Evolutionary conservation across 2,797 vertebrate genomes (phyloP).

Genomic region (Peromyscus eremicus): DNA sequence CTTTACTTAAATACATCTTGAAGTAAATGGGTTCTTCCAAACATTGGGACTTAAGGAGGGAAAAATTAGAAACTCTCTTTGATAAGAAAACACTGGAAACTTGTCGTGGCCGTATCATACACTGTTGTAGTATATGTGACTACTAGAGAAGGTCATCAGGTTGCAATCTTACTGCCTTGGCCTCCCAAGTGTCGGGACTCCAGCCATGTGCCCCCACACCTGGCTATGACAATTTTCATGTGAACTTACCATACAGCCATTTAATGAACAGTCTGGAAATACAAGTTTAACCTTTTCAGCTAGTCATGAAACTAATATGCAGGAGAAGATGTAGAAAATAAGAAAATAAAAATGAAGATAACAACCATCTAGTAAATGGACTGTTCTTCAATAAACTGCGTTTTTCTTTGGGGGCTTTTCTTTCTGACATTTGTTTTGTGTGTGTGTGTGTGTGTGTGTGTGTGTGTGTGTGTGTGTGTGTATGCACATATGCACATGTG

Average conservation of each 20-base stretch:
- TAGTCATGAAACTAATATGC: neutral
- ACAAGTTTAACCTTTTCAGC: neutral
- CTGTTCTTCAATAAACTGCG: neutral
- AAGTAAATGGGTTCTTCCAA: neutral
- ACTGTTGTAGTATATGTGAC: neutral
- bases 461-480: neutral
- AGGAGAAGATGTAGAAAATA: neutral
- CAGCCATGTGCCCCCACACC: neutral
- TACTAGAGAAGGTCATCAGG: neutral
- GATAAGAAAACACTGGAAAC: neutral
- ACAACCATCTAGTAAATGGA: neutral
- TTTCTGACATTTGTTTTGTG: neutral
- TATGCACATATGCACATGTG: rapidly evolving
- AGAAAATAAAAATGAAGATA: constrained; percentile 21
- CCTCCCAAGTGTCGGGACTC: neutral
- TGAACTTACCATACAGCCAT: neutral
- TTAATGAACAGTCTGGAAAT: constrained; percentile 15
- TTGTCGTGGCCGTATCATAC: neutral
- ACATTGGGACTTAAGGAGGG: neutral
- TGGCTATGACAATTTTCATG: neutral
- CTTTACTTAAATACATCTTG: neutral
- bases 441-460: neutral
- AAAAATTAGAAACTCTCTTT: neutral
- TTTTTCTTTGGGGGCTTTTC: neutral
- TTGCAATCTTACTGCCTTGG: neutral